A percentile compares a stretch with the other conserved stretches of the same genome.
phyloP scores from a whole-genome alignment of 2,888 invertebrate genomes.

The Spicauda simplicius region DNA sequence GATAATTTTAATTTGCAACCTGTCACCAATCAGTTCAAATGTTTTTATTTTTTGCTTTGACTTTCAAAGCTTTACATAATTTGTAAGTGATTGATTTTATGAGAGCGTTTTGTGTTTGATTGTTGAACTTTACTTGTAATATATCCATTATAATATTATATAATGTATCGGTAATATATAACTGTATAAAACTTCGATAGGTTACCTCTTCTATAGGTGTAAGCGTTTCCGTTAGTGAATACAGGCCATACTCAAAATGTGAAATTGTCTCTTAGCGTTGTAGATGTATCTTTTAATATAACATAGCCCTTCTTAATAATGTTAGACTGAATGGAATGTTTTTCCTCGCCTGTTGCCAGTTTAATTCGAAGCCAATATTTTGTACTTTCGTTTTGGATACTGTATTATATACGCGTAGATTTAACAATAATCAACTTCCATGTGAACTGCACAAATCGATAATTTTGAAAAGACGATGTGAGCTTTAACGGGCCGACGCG shows the following conservation, averaged over 20 bases:
- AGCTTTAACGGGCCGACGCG: constrained; percentile 56
- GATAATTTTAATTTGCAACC: constrained; percentile 45
- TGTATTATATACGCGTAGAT: constrained; percentile 59
- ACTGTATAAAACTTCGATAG: constrained; percentile 71
- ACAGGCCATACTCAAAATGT: constrained; percentile 75
- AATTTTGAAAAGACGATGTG: constrained; percentile 54
- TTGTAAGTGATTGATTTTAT: constrained; percentile 30
- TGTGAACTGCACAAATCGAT: constrained; percentile 72
- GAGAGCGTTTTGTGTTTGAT: constrained; percentile 48
- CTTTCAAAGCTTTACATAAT: constrained; percentile 44
- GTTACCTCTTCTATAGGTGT: constrained; percentile 61
- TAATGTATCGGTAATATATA: constrained; percentile 61
- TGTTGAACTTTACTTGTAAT: constrained; percentile 66
- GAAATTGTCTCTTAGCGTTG: constrained; percentile 70
- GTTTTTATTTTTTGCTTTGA: constrained; percentile 48
- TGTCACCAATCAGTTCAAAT: constrained; percentile 70
- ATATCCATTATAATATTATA: constrained; percentile 61
- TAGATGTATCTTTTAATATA: constrained; percentile 58
- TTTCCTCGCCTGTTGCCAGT: constrained; percentile 46
- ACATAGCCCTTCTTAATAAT: constrained; percentile 57
- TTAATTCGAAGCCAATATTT: constrained; percentile 53
- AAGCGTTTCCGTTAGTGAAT: constrained; percentile 76
- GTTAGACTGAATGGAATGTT: constrained; percentile 65
- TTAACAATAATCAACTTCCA: constrained; percentile 67
- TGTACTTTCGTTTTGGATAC: constrained; percentile 58